Conservation (phyloP, 2,797 vertebrate genomes). For the Rhabdomys pumilio region DNA sequence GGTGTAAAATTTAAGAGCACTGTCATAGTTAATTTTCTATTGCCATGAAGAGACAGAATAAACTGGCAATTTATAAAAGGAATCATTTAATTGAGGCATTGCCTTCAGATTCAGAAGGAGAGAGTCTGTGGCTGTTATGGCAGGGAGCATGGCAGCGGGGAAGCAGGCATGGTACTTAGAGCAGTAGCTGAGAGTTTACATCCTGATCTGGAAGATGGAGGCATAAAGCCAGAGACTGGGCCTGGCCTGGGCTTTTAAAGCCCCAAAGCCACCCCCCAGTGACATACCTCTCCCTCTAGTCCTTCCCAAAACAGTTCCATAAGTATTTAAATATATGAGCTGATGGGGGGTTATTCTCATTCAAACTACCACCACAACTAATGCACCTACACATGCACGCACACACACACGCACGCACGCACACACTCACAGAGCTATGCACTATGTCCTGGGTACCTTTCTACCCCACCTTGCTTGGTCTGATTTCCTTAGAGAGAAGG, state of each 20-base stretch:
- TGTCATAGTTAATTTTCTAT: background rate
- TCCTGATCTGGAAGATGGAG: background rate
- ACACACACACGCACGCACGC: too few relatives aligned
- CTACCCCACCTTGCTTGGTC: background rate
- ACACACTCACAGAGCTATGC: background rate
- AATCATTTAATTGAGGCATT: background rate
- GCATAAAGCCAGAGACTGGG: background rate
- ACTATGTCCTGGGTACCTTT: background rate
- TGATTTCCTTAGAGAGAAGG: rapidly evolving
- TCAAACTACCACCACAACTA: background rate
- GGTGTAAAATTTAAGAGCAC: background rate
- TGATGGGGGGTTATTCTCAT: background rate
- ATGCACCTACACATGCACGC: too few relatives aligned
- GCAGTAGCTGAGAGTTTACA: background rate
- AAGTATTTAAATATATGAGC: background rate
- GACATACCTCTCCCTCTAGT: too few relatives aligned
- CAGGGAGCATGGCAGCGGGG: too few relatives aligned
- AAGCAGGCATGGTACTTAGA: background rate
- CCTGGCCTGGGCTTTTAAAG: background rate
- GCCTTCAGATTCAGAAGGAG: background rate
- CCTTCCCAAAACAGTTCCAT: background rate
- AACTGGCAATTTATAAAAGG: background rate
- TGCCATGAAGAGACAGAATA: background rate
- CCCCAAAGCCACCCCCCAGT: background rate
- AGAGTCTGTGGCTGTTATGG: background rate